These are phyloP conservation scores for Sylvicapra grimmia DNA, from an alignment of 2,113 vertebrate species.

Conservation along the genomic window DNA sequence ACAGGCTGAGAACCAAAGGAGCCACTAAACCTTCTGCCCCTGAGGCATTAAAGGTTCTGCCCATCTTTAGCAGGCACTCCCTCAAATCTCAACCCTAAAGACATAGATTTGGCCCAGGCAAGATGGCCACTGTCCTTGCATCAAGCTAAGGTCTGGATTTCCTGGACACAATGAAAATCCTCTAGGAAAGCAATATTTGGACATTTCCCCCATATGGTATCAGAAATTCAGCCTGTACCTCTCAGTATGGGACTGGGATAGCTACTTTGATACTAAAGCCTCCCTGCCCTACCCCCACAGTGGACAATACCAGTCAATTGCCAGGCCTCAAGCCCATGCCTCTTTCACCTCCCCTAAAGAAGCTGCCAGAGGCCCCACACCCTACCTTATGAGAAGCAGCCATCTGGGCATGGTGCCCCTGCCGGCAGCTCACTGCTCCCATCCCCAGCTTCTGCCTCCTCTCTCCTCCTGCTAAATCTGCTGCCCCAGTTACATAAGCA, in stretches of 20 bases:
- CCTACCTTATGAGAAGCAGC: constrained; percentile 70
- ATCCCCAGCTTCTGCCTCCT: constrained; percentile 62
- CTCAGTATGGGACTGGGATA: neutral
- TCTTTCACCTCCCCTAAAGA: neutral
- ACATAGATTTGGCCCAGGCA: neutral
- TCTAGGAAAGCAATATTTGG: neutral
- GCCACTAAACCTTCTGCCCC: constrained; percentile 52
- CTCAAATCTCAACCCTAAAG: neutral
- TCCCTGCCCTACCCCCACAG: neutral
- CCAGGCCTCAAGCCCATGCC: neutral
- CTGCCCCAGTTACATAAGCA: constrained; percentile 67
- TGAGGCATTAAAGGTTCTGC: constrained; percentile 22
- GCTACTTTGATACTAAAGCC: neutral
- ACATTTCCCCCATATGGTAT: neutral
- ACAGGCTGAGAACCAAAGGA: constrained; percentile 54
- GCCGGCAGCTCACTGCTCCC: constrained; percentile 74
- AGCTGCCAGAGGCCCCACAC: constrained; percentile 16
- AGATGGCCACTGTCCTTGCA: neutral
- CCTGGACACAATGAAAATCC: constrained; percentile 4
- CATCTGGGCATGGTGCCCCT: constrained; percentile 16
- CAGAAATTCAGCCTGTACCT: neutral
- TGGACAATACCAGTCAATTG: neutral
- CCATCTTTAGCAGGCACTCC: neutral
- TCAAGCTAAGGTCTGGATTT: constrained; percentile 2
- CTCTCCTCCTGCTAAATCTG: constrained; percentile 42